Base-by-base conservation (phyloP, 2,888 invertebrate species). In the Pachymerium ferrugineum region DNA sequence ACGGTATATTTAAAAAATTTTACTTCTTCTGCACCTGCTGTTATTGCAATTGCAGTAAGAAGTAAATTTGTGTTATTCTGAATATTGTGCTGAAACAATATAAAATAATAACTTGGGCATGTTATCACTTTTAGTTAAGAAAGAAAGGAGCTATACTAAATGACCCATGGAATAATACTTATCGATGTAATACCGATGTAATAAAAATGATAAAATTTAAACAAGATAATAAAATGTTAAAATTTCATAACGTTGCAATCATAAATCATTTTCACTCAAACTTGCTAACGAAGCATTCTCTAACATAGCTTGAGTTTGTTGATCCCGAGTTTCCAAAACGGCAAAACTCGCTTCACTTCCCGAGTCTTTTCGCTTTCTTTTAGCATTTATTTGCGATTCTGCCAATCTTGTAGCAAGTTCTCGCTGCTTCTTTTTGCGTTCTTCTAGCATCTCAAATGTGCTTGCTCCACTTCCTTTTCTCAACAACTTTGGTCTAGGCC, bases 201-300 rank as follows among this genome's bases (percentile, higher is more conserved):
- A n/a, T n/a, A n/a, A n/a, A n/a, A n/a, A 8, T 33, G 33, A 6
- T 8, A 12, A 8, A 33, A 33, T 8, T 33, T 6, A 33, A 8
- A 33, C 6, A 33, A 33, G 33, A 33, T 12, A 33, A 8, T 12
- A 33, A 33, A 8, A 33, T 33, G 6, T 33, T 6, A 33, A 6
- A 33, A 6, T 33, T 33, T 33, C 12, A 8, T 33, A 6, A 12
- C 12, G 33, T 8, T 12, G 6, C 8, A 14, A 72, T 72, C 72
- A 72, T 72, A 72, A 72, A 25, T 72, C 72, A 47, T 72, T 47
- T 42, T 72, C 72, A 28, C 38, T 42, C n/a, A 72, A 38, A 47
- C 72, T 72, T 6, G 72, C 72, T 8, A 72, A 22, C 5, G 72
- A 72, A 3, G 38, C 28, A 28, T 38, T 72, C 28, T 72, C 72